phyloP scores from a whole-genome alignment of 2,888 invertebrate species.

The Cynaeus angustus region DNA sequence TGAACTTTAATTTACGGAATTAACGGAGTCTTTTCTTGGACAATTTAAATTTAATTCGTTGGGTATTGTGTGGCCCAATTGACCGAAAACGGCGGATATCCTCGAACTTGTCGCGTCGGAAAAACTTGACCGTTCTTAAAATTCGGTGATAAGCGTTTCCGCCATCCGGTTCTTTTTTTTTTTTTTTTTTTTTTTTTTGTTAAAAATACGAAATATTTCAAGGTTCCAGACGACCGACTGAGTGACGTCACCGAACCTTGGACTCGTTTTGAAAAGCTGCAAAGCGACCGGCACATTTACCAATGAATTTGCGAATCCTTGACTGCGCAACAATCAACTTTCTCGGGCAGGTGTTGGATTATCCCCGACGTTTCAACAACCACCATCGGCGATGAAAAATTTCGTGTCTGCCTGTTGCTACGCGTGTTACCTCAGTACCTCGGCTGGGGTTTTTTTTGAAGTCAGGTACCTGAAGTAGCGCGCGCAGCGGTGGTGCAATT shows the following conservation, averaged over 20 bases:
- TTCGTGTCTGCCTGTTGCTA: slow-evolving; percentile 73
- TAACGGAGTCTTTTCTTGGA: slow-evolving; percentile 44
- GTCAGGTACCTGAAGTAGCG: slow-evolving; percentile 99
- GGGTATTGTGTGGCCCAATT: slow-evolving; percentile 45
- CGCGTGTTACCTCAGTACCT: slow-evolving; percentile 94
- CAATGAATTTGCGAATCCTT: slow-evolving; percentile 52
- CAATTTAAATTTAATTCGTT: slow-evolving; percentile 43
- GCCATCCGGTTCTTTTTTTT: slow-evolving; percentile 50
- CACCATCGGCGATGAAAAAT: slow-evolving; percentile 11
- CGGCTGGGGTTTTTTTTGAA: slow-evolving; percentile 78
- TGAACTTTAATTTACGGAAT: slow-evolving; percentile 39
- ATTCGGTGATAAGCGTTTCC: slow-evolving; percentile 53
- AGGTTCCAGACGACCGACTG: slow-evolving; percentile 62
- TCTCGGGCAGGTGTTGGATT: slow-evolving; percentile 47
- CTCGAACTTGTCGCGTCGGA: slow-evolving; percentile 28
- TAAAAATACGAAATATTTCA: slow-evolving; percentile 60
- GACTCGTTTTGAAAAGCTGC: slow-evolving; percentile 66
- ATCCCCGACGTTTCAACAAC: slow-evolving; percentile 1
- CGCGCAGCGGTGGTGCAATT: slow-evolving; percentile 81
- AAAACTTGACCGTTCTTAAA: slow-evolving; percentile 40
- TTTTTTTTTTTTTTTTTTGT: slow-evolving; percentile 48
- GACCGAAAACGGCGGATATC: slow-evolving; percentile 43
- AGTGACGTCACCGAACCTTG: slow-evolving; percentile 70
- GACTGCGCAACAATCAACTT: slow-evolving; percentile 47
- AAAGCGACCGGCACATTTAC: slow-evolving; percentile 51